phyloP scores from a whole-genome alignment of 2,113 vertebrate genomes.

The Xenopus laevis region DNA sequence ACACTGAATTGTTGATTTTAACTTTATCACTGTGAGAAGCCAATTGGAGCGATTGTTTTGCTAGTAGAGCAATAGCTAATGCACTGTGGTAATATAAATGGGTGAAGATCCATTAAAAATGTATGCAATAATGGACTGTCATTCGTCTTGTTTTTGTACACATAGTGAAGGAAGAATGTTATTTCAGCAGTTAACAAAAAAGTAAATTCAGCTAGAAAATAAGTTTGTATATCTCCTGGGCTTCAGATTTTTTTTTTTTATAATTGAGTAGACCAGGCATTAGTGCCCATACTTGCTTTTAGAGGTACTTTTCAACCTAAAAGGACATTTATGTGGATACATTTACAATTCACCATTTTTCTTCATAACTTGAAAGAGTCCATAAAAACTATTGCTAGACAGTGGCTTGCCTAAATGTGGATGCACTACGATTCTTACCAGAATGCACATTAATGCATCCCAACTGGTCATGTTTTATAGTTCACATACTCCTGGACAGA shows the following conservation, averaged over 20 bases:
- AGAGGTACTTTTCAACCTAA: no score
- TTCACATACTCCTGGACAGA: no score
- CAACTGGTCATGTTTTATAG: no score
- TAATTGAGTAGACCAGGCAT: neutral
- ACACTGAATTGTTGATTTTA: neutral
- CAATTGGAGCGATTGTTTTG: conserved; percentile 33
- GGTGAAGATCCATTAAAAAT: conserved; percentile 39
- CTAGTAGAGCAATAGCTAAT: conserved; percentile 38
- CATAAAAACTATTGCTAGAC: no score
- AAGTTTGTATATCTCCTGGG: neutral
- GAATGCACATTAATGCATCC: no score
- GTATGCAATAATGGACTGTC: conserved; percentile 33
- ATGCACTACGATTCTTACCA: no score
- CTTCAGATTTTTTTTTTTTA: neutral
- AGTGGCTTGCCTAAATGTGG: no score
- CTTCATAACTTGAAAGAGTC: no score
- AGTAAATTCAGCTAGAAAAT: neutral
- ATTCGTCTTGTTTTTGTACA: conserved; percentile 29
- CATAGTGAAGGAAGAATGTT: conserved; percentile 21
- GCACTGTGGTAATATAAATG: conserved; percentile 42
- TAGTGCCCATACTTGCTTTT: no score
- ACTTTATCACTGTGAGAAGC: conserved; percentile 1
- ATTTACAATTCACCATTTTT: no score
- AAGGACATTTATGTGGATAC: no score
- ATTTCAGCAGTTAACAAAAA: conserved; percentile 22